These are phyloP conservation scores for Thereva unica DNA, from an alignment of 2,888 invertebrate species.

Conservation along the genomic window DNA sequence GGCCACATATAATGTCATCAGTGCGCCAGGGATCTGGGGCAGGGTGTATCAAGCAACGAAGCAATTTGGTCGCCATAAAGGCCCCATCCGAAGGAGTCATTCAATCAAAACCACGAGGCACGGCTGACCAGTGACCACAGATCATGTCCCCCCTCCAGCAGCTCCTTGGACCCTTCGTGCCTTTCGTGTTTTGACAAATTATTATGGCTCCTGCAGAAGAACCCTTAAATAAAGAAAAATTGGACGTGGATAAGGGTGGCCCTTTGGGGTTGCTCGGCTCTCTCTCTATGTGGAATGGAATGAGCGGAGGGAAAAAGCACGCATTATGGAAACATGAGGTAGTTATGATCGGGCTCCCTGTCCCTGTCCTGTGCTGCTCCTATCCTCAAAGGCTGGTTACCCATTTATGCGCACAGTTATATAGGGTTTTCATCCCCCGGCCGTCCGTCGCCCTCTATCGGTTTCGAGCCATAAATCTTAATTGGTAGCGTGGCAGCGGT, in stretches of 20 bases:
- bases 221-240: constrained; percentile 40
- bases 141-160: constrained; percentile 5
- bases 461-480: constrained; percentile 42
- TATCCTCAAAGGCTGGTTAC: constrained; percentile 7
- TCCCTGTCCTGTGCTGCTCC: background rate
- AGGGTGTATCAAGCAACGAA: constrained; percentile 9
- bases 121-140: constrained; percentile 29
- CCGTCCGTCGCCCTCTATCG: constrained; percentile 34
- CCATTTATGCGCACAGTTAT: constrained; percentile 24
- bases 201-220: constrained; percentile 33
- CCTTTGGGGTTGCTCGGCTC: constrained; percentile 16
- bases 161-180: constrained; percentile 9
- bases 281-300: background rate
- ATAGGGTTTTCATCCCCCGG: background rate
- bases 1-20: background rate
- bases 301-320: constrained; percentile 6
- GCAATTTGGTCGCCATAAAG: constrained; percentile 27
- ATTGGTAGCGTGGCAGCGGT: constrained; percentile 42
- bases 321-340: constrained; percentile 36
- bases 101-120: constrained; percentile 31
- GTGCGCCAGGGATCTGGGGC: too few species aligned
- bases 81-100: constrained; percentile 32
- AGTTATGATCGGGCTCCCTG: constrained; percentile 32
- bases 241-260: constrained; percentile 32
- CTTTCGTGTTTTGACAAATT: constrained; percentile 32